Conservation (phyloP, 1,140 invertebrate genomes). For the Zaprionus camerounensis region DNA sequence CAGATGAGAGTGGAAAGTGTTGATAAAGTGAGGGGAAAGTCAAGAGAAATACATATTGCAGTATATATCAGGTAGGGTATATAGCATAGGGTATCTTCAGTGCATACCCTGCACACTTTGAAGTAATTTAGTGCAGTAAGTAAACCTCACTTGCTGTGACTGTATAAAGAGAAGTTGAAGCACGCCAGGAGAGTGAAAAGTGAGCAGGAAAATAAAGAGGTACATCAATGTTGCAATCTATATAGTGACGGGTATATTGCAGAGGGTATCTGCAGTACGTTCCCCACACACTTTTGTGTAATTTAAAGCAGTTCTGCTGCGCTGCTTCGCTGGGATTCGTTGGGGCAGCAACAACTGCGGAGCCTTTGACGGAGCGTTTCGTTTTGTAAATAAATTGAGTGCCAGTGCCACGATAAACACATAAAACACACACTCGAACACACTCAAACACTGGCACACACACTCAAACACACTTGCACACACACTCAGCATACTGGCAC, state of each 20-base stretch:
- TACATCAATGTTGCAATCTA: neutral
- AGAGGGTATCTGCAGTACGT: conserved; percentile 7
- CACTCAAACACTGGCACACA: conserved; percentile 21
- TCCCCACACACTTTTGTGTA: neutral
- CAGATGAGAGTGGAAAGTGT: neutral
- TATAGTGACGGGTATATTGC: neutral
- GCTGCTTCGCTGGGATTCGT: conserved; percentile 17
- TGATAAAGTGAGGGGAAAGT: neutral
- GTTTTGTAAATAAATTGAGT: conserved; percentile 79
- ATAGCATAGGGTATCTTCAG: too few species aligned
- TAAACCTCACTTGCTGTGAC: too few species aligned
- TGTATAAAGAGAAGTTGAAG: too few species aligned
- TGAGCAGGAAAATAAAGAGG: neutral
- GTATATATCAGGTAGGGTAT: neutral
- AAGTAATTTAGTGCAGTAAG: too few species aligned
- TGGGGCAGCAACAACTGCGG: conserved; percentile 24
- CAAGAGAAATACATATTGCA: too few species aligned
- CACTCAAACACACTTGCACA: too few species aligned
- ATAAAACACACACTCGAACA: conserved; percentile 31
- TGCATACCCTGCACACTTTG: too few species aligned
- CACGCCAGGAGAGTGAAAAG: neutral
- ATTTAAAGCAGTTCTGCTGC: conserved; percentile 13
- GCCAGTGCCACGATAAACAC: conserved; percentile 56
- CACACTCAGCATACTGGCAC: conserved; percentile 20
- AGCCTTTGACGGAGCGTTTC: conserved; percentile 49